Base-by-base conservation (phyloP, 2,113 vertebrate genomes). In the Cyrtonyx montezumae region DNA sequence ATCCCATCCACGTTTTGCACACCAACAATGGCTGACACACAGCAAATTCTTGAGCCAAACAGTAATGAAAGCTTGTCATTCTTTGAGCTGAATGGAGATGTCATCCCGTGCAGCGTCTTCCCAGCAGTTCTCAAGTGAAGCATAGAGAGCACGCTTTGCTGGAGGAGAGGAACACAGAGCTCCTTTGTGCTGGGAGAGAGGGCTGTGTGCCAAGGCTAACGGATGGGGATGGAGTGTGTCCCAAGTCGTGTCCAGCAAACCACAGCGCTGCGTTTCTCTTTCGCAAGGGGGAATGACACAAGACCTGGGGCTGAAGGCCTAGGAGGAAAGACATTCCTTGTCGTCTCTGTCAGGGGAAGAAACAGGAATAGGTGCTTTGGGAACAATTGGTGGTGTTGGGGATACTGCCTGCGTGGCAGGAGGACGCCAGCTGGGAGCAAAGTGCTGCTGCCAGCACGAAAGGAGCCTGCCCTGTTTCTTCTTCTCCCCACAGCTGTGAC, bases 211-310 rank as follows among this genome's bases (percentile, higher is more conserved):
- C 96, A 96, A 74, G 37, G 73, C n/a, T 22, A 65, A 78, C 9
- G 37, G 85, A 75, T 76, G 85, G 75, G 85, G 76, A 26, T 21
- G 85, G 76, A 74, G 71, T 16, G 45, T n/a, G 32, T 70, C 37
- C 88, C 40, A 88, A 71, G 93, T 86, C 2, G 40, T 69, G 88
- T 74, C 83, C 79, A 55, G 90, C 90, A 93, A 95, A 91, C 96
- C 92, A 30, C 95, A 71, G 85, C 3, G 0, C 68, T 0, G 0
- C 36, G 22, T 4, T 1, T 5, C 55, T 45, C 85, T 96, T 93
- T 70, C 3, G 30, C 93, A 96, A 96, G 65, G 56, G 0, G 0
- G 12, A 73, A 9, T 96, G 93, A 94, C 88, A 78, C 85, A 94
- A 96, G 88, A 84, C 6, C 40, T 40, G 0, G 2, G 48, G 65